Percentiles rank a stretch among this genome's conserved stretches.
Conservation (phyloP, 2,113 vertebrate genomes). For the Percopsis transmontana region DNA sequence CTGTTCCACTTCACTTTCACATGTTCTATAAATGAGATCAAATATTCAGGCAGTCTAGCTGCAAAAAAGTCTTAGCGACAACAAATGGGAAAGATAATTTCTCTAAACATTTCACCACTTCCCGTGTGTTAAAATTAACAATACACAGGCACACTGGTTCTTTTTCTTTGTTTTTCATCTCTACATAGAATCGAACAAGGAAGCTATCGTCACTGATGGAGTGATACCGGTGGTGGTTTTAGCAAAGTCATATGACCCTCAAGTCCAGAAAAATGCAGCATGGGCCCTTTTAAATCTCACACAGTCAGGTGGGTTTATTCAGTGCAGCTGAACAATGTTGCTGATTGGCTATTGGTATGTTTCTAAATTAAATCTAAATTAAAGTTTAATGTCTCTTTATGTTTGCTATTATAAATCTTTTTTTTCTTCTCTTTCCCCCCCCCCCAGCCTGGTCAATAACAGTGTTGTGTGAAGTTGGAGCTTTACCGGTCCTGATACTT, state of each 20-base stretch:
- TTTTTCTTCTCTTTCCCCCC: background rate
- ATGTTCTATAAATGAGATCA: no score
- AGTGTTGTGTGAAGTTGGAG: conserved; percentile 78
- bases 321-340: background rate
- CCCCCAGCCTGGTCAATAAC: conserved; percentile 72
- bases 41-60: background rate
- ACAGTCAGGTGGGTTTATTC: conserved; percentile 73
- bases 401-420: background rate
- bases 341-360: background rate
- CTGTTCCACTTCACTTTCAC: background rate
- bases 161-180: conserved; percentile 8
- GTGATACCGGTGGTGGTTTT: conserved; percentile 76
- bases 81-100: no score
- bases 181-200: conserved; percentile 77
- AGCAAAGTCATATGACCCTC: conserved; percentile 78
- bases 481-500: conserved; percentile 74
- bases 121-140: no score
- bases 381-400: no score
- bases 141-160: no score
- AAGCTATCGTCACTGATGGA: conserved; percentile 72
- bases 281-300: conserved; percentile 83
- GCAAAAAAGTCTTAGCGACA: no score
- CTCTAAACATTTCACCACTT: no score
- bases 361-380: background rate
- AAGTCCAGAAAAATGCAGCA: conserved; percentile 80